Conservation (phyloP, 2,113 vertebrate species). For the Carollia perspicillata region DNA sequence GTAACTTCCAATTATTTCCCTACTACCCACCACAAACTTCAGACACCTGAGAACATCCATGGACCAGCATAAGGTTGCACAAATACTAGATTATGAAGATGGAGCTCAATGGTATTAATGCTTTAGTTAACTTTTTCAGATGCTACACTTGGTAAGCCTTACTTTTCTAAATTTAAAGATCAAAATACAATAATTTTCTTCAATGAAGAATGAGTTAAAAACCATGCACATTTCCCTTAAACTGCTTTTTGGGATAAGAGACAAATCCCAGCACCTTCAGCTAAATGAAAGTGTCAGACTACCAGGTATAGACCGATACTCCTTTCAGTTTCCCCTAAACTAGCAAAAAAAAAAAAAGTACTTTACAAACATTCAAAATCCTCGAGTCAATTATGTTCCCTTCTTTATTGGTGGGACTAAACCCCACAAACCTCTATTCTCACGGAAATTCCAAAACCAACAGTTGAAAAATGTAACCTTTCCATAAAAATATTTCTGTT, state of each 20-base stretch:
- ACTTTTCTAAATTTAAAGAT: background rate
- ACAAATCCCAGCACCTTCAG: background rate
- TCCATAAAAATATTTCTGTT: background rate
- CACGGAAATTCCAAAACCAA: background rate
- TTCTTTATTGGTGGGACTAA: background rate
- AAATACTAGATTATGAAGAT: background rate
- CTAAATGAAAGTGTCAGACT: background rate
- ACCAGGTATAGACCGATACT: background rate
- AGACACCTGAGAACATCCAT: background rate
- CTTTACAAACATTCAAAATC: background rate
- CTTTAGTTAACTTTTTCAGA: background rate
- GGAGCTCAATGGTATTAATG: background rate
- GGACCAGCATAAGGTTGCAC: accelerated
- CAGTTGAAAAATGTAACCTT: background rate
- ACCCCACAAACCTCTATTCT: background rate
- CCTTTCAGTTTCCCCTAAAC: background rate
- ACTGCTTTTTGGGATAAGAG: background rate
- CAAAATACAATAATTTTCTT: background rate
- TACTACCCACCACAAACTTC: background rate
- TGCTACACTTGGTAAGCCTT: background rate
- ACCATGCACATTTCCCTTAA: background rate
- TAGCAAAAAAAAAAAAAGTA: background rate
- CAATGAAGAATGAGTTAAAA: background rate
- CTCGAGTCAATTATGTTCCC: background rate
- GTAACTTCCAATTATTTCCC: background rate